These are phyloP conservation scores for Zosterops japonicus DNA, from an alignment of 2,113 vertebrate species.

Conservation along the genomic window DNA sequence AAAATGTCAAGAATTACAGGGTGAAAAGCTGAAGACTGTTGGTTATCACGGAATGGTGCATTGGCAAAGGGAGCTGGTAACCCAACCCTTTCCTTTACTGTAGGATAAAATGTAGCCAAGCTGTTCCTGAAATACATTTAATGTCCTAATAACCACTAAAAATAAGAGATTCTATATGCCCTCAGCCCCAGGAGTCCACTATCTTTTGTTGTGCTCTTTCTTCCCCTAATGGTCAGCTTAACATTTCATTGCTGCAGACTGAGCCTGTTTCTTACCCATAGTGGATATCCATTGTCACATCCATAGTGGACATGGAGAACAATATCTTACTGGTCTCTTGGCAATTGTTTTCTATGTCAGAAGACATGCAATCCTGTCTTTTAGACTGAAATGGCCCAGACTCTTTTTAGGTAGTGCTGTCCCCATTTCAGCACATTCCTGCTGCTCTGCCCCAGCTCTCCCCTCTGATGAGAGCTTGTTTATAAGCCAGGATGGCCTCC, in stretches of 20 bases:
- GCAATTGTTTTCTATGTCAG: neutral
- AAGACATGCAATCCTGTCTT: neutral
- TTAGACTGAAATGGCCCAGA: neutral
- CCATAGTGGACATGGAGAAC: neutral
- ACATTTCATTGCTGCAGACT: neutral
- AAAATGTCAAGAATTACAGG: neutral
- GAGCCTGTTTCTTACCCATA: neutral
- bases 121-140: neutral
- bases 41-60: accelerated
- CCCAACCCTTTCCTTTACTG: neutral
- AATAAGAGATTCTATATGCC: neutral
- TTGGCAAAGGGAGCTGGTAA: neutral
- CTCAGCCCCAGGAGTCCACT: neutral
- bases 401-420: neutral
- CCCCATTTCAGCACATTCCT: neutral
- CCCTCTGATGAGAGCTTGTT: neutral
- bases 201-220: accelerated
- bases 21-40: neutral
- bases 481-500: accelerated
- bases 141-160: neutral
- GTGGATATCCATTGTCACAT: neutral
- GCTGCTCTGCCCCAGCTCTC: neutral
- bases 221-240: neutral
- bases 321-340: neutral
- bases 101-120: neutral